These are phyloP conservation scores for Cryptus armator DNA, from an alignment of 2,888 invertebrate genomes.

Conservation along the genomic window DNA sequence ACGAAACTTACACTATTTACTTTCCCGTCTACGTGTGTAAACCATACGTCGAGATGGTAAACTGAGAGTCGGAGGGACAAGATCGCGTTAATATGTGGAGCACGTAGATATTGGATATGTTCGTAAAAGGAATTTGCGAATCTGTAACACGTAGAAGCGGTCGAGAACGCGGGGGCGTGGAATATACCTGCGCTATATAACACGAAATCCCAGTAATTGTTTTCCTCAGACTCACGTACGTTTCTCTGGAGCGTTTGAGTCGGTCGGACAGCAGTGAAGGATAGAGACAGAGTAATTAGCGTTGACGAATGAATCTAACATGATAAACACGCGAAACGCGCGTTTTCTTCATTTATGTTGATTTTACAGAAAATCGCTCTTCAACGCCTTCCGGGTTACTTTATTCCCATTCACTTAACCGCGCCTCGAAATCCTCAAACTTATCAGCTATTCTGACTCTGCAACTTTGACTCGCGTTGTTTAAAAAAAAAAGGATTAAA, in stretches of 20 bases:
- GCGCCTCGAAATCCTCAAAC: neutral
- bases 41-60: slow-evolving; percentile 22
- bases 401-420: neutral
- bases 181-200: neutral
- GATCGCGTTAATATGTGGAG: slow-evolving; percentile 19
- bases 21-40: neutral
- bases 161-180: neutral
- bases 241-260: neutral
- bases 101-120: slow-evolving; percentile 48
- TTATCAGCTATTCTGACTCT: neutral
- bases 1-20: neutral
- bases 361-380: neutral
- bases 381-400: slow-evolving; percentile 59
- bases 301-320: slow-evolving; percentile 20
- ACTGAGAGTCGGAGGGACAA: slow-evolving; percentile 37
- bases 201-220: neutral
- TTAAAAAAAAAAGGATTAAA: no score
- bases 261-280: neutral
- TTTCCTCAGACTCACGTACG: slow-evolving; percentile 8
- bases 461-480: neutral
- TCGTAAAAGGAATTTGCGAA: slow-evolving; percentile 51
- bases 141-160: slow-evolving; percentile 1
- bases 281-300: slow-evolving; percentile 24
- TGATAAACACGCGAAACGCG: slow-evolving; percentile 18
- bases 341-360: slow-evolving; percentile 49